Evolutionary conservation across 2,888 invertebrate species (phyloP).

Genomic region (Ctena decussata): DNA sequence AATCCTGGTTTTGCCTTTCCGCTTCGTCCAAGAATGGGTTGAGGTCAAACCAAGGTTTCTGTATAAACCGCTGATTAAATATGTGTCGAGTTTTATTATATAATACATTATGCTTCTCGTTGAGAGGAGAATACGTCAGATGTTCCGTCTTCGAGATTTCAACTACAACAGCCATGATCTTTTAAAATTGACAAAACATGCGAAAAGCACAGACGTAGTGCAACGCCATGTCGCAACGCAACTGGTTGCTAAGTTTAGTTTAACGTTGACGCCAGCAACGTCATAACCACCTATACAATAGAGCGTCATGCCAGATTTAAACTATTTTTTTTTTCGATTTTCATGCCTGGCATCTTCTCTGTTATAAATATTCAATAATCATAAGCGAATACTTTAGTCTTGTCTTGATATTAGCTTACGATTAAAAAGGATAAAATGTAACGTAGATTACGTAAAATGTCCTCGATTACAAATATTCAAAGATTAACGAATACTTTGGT

Average conservation of each 20-base stretch:
- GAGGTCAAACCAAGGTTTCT: slow-evolving; percentile 63
- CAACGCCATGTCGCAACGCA: neutral
- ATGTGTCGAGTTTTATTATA: slow-evolving; percentile 45
- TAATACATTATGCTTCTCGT: slow-evolving; percentile 60
- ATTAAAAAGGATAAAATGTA: too few species aligned
- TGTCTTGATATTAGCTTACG: too few species aligned
- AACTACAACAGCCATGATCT: slow-evolving; percentile 24
- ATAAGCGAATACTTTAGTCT: too few species aligned
- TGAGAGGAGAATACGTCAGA: slow-evolving; percentile 50
- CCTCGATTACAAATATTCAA: too few species aligned
- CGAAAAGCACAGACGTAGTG: neutral
- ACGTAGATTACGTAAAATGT: too few species aligned
- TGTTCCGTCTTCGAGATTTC: slow-evolving; percentile 48
- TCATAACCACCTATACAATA: neutral
- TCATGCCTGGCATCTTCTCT: too few species aligned
- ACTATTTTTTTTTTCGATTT: too few species aligned
- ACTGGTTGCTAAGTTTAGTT: neutral
- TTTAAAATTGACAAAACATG: neutral
- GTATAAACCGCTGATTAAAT: slow-evolving; percentile 53
- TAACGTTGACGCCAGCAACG: neutral
- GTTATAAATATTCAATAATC: too few species aligned
- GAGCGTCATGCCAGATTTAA: neutral
- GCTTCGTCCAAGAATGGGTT: slow-evolving; percentile 59
- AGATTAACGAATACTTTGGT: too few species aligned
- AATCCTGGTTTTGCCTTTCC: neutral